Evolutionary conservation across 1,140 invertebrate species (phyloP), one percentile per base, ranked within the genome.

Genomic region (Aphis craccivora): DNA sequence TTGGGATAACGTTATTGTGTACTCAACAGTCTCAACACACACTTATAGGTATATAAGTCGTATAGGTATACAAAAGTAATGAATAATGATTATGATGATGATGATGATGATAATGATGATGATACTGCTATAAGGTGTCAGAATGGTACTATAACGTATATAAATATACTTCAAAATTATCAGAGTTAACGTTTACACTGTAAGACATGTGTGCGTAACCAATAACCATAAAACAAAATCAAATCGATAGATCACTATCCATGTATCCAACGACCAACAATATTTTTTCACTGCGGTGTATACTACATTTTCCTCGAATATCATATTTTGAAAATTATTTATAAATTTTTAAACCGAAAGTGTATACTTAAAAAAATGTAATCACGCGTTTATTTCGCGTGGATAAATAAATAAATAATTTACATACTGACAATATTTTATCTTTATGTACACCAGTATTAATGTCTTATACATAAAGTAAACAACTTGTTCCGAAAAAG

Each of bases 371-470:
- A 81, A 37, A 81, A 83, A 83, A 83, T 51, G 6, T 1, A 6
- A 83, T 83, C 35, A 37, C 76, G 7, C 20, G 76, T 83, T 83
- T 83, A 83, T 83, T 83, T 83, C 7, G 35, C 9, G 35, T 37
- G 7, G 76, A 83, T 37, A 83, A 83, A 83, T 83, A 83, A 37
- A 37, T 37, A 37, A 37, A 83, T 83, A 37, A 83, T 83, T 83
- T 83, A 83, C 76, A 83, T 83, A 23, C 76, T 35, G n/a, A 83
- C 76, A 83, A 83, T 37, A 83, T 83, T 83, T 83, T 37, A 83
- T 83, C 8, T 83, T 37, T 83, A 83, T 83, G 76, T 35, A 20
- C 35, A 37, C 35, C 20, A 83, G 20, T 83, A 37, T 83, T 83
- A 83, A 37, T 37, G 76, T 37, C 35, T 9, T 83, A 23, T 83